Evolutionary conservation across 2,888 invertebrate species (phyloP).

Genomic region (Drosophila cyrtoloma): DNA sequence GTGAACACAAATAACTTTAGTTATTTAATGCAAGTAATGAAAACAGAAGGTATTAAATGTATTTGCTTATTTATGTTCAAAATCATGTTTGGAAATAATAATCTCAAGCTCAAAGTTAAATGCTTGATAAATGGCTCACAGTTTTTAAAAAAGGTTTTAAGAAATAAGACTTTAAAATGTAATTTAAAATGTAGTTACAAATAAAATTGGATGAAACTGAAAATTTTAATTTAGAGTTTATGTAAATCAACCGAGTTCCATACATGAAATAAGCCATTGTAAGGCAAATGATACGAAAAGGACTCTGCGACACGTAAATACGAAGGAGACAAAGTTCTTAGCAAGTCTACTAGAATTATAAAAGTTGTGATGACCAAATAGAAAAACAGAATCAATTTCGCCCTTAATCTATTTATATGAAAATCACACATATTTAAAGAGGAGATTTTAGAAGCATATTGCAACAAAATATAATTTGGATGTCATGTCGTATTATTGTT

Average conservation of each 20-base stretch:
- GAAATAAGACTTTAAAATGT: not conserved
- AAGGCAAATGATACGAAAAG: not conserved
- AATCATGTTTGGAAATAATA: not conserved
- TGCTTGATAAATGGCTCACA: not conserved
- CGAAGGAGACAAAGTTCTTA: not conserved
- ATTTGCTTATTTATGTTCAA: not conserved
- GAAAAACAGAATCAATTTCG: not conserved
- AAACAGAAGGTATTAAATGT: not conserved
- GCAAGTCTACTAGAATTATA: not conserved
- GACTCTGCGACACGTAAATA: not conserved
- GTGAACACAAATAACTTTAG: not conserved
- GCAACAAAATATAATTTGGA: not conserved
- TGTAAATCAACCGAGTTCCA: not conserved
- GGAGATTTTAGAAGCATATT: no score
- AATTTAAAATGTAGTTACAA: not conserved
- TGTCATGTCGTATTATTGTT: not conserved
- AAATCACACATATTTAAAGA: not conserved
- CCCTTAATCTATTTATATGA: not conserved
- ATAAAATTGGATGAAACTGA: not conserved
- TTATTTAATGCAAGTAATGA: not conserved
- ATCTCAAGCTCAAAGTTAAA: not conserved
- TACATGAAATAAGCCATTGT: not conserved
- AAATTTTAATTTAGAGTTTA: not conserved
- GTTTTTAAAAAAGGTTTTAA: not conserved
- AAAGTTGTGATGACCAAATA: not conserved